A percentile compares a stretch with the other conserved stretches of the same genome.
phyloP scores from a whole-genome alignment of 2,113 vertebrate species.

The Empidonax alnorum region DNA sequence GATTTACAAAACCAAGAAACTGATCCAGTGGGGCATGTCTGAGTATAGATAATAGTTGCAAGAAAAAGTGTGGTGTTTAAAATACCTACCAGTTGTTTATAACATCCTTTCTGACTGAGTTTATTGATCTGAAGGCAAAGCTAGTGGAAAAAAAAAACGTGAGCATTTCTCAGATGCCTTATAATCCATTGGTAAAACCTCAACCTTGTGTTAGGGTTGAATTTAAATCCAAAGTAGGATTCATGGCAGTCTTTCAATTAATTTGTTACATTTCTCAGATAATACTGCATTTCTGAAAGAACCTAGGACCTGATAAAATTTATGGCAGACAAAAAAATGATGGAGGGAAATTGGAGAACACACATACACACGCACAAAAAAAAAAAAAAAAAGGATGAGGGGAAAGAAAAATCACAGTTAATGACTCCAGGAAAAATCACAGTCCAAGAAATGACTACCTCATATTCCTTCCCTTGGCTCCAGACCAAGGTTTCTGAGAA shows the following conservation, averaged over 20 bases:
- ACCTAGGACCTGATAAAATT: not conserved
- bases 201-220: not conserved
- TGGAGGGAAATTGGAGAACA: not conserved
- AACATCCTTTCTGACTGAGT: not conserved
- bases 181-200: not conserved
- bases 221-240: not conserved
- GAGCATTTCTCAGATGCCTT: not conserved
- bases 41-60: not conserved
- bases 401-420: not conserved
- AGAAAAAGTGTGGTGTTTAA: not conserved
- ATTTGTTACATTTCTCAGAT: not conserved
- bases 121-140: slow-evolving; percentile 25
- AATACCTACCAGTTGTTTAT: not conserved
- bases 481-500: not conserved
- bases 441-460: not conserved
- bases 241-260: not conserved
- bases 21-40: not conserved
- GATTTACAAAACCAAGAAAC: not conserved
- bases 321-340: not conserved
- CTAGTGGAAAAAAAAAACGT: not conserved
- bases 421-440: not conserved
- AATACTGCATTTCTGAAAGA: not conserved
- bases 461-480: not conserved
- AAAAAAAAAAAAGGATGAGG: not conserved
- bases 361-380: fast-evolving